Base-by-base conservation (phyloP, 2,888 invertebrate genomes). In the Xanthia togata region DNA sequence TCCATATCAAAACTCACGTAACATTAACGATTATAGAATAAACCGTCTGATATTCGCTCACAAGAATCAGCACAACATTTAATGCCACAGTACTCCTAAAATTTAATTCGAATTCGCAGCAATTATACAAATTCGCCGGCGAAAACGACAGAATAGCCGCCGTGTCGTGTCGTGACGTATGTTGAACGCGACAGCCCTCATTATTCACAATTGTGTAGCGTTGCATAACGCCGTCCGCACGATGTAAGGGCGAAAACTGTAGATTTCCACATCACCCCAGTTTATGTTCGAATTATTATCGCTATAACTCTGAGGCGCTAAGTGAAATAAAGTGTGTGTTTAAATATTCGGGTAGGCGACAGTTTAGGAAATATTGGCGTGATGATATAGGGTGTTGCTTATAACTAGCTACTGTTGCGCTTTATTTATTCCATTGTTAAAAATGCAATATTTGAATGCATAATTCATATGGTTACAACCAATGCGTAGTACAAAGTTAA, bases 171-270 rank as follows among this genome's bases (percentile, higher is more conserved):
- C 63, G 82, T 89, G 89, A 89, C 87, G 87, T 87, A 88, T 90
- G 89, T 84, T 85, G 85, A 83, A 81, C 85, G 81, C 82, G 82
- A 87, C 84, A 83, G 83, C 73, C 83, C 86, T 88, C 90, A 89
- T 91, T 89, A 90, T 87, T 91, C 90, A 90, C 85, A 87, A 89
- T 88, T 88, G 89, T 82, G 76, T 57, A 55, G 53, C 78, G 50
- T 81, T 82, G 87, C 84, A 83, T 83, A 82, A 81, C 76, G 41
- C 86, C 82, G 75, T 81, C 84, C 88, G 67, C 70, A 78, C 83
- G n/a, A 35, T 70, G 70, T 72, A 35, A 72, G 26, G 73, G 55
- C 55, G 81, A 81, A 87, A 86, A 86, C 83, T 77, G 78, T 84
- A 83, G 83, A 89, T 87, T 89, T 84, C 81, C 79, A 74, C 82